Base-by-base conservation (phyloP, 2,888 invertebrate species). In the Arctia plantaginis region DNA sequence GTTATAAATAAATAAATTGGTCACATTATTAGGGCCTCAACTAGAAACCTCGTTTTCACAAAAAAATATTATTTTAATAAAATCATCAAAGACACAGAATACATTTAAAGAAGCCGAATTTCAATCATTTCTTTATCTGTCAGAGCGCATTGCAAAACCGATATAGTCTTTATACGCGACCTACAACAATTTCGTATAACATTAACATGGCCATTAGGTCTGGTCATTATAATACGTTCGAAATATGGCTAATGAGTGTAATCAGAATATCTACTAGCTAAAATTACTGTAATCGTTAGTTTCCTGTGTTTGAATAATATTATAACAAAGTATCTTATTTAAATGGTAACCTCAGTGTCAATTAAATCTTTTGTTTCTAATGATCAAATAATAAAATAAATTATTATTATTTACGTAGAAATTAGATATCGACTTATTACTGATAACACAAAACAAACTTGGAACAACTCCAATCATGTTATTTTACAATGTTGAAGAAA, bases 301-400 rank as follows among this genome's bases (percentile, higher is more conserved):
- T 80, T 78, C 73, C 74, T 81, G 79, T 78, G 69, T 44, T 41
- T 39, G n/a, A 27, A 51, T 71, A 33, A 35, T 66, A 55, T 71
- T n/a, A 51, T 23, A n/a, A 33, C 64, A 7, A 20, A 51, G 55
- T 55, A 20, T 18, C 30, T 23, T 12, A 30, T 41, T n/a, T 47
- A 23, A 18, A 44, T 30, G 12, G 27, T 30, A 27, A n/a, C 55
- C 55, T 15, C 30, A 30, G 27, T 6, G 59, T 30, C 59, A 59
- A 27, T 30, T 59, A 59, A 47, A 59, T 59, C 4, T 51, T 23
- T 27, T 59, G 59, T 59, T 59, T n/a, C 12, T 4, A 59, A 15
- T 15, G 59, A 59, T 59, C 27, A n/a, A 27, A 59, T 27, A 12
- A 13, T 27, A 27, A n/a, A 51, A 4, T 18, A 1, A 44, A 44